Evolutionary conservation across 2,888 invertebrate species (phyloP), one percentile per base, ranked within the genome.

Genomic region (Drosophila rellima): DNA sequence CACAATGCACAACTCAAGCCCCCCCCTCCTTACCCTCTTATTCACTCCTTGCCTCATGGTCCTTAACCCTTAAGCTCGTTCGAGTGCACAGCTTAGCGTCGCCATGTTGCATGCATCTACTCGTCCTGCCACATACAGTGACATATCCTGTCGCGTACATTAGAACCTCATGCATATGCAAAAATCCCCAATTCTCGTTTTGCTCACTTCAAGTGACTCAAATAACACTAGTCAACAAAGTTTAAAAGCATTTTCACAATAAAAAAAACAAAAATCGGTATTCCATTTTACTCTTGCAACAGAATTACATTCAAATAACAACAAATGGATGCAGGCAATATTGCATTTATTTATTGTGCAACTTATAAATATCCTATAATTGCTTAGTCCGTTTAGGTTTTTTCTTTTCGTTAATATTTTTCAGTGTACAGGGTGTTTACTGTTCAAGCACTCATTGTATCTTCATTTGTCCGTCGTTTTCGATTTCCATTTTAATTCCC

Each of bases 181-280:
- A 70, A 71, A 71, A 61, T 40, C 29, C 45, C 1, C 66, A 60
- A 42, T 60, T 37, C 26, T 20, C 45, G 42, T 63, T 40, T 26
- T 62, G 51, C 59, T 26, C 54, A 44, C 48, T 70, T 61, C 65
- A 78, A 80, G 72, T 74, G 72, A 54, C 65, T 65, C 44, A 70
- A 79, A 75, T 73, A 80, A 63, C 74, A 80, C 71, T 74, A 81
- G 80, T 78, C 80, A 81, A 82, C 88, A 81, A 62, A 54, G 6
- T 29, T 13, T 23, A 15, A 45, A 35, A 45, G 23, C 44, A 35
- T 45, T 48, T 48, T 13, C 6, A 7, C 31, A 17, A 31, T 3
- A 31, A 17, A 45, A 45, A 17, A 15, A 29, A 29, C 3, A 15
- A 29, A 29, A 26, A 29, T 11, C 44, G 1, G 26, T 26, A 17